A percentile compares a stretch with the other conserved stretches of the same genome.
Conservation (phyloP, 2,888 invertebrate species). For the Endotricha flammealis region DNA sequence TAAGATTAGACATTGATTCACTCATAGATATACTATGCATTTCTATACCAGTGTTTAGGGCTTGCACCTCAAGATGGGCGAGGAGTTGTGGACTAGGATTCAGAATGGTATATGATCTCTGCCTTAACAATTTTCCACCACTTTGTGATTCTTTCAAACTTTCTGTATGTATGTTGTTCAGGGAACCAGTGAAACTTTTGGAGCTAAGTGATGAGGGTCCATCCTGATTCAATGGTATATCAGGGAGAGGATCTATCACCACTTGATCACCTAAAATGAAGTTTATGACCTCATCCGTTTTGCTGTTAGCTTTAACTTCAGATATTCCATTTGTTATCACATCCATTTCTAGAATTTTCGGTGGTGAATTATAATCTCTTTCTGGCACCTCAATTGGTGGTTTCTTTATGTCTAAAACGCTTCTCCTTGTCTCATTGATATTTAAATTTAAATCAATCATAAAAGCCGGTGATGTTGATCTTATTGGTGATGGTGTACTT, state of each 20-base stretch:
- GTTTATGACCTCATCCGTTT: too few relatives aligned
- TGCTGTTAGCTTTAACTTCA: too few relatives aligned
- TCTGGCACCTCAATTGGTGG: conserved; percentile 49
- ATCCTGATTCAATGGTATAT: conserved; percentile 34
- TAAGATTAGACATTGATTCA: conserved; percentile 59
- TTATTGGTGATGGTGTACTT: conserved; percentile 20
- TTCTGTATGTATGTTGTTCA: conserved; percentile 59
- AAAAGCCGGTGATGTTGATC: conserved; percentile 37
- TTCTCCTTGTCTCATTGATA: conserved; percentile 39
- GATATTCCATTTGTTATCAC: too few relatives aligned
- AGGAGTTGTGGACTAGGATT: conserved; percentile 86
- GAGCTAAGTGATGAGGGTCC: conserved; percentile 49
- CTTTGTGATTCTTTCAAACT: conserved; percentile 38
- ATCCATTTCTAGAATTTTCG: conserved; percentile 26
- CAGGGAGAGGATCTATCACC: conserved; percentile 31
- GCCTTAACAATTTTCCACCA: conserved; percentile 76
- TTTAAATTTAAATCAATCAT: conserved; percentile 51
- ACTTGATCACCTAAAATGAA: too few relatives aligned
- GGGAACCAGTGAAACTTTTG: conserved; percentile 68
- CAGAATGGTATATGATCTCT: conserved; percentile 88
- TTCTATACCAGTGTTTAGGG: conserved; percentile 63
- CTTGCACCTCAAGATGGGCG: conserved; percentile 79
- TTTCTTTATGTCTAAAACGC: conserved; percentile 24
- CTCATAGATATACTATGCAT: conserved; percentile 73
- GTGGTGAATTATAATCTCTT: conserved; percentile 45